Evolutionary conservation across 2,113 vertebrate genomes (phyloP).

Genomic region (Thunnus maccoyii): DNA sequence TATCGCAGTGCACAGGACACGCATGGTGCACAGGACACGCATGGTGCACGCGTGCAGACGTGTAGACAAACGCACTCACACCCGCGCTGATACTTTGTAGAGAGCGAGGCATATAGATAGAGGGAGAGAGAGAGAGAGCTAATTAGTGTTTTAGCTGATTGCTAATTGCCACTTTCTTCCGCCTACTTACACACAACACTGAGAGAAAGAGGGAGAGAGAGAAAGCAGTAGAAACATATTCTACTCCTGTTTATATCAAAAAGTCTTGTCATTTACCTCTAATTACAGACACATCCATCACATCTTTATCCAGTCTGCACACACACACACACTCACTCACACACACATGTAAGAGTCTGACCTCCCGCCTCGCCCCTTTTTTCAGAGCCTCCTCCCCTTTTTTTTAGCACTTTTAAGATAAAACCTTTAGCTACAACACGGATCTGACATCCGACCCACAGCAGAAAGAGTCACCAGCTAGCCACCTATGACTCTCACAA

Average conservation of each 20-base stretch:
- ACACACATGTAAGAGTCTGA: neutral
- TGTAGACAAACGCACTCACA: neutral
- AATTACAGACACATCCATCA: conserved; percentile 36
- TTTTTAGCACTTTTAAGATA: neutral
- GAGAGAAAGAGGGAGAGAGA: conserved; percentile 30
- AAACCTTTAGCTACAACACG: neutral
- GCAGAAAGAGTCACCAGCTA: neutral
- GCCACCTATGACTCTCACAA: neutral
- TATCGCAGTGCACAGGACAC: neutral
- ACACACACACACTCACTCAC: neutral
- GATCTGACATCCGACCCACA: neutral
- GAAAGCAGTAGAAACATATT: neutral
- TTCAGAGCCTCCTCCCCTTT: neutral
- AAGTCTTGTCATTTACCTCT: conserved; percentile 31
- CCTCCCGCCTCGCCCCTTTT: neutral
- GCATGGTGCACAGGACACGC: too few species aligned
- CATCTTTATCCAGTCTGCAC: conserved; percentile 1
- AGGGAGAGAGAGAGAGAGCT: conserved; percentile 50
- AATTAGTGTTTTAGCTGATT: conserved; percentile 84
- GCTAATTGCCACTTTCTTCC: conserved; percentile 82
- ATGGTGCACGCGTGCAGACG: neutral
- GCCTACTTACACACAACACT: conserved; percentile 55
- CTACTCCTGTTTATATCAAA: conserved; percentile 16
- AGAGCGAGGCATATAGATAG: conserved; percentile 35
- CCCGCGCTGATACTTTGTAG: conserved; percentile 7